A percentile compares a stretch with the other conserved stretches of the same genome.
Evolutionary conservation across 2,113 vertebrate species (phyloP).

Genomic region (Neopipo cinnamomea): DNA sequence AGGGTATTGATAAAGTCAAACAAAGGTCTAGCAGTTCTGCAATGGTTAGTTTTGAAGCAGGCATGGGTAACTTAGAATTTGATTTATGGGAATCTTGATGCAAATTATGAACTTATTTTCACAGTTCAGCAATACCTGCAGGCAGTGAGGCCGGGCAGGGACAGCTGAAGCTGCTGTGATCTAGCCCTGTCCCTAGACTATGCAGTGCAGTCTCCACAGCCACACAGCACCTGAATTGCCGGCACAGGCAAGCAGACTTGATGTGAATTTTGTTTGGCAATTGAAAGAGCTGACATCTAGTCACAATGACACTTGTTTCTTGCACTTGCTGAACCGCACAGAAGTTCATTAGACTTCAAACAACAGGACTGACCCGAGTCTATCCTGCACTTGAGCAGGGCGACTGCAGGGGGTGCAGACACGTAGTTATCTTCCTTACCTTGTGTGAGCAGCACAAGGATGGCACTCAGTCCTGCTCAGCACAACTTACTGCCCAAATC

Average conservation of each 20-base stretch:
- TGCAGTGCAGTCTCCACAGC: too few relatives aligned
- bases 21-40: not conserved
- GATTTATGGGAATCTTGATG: not conserved
- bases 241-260: not conserved
- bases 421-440: not conserved
- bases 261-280: not conserved
- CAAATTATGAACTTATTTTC: not conserved
- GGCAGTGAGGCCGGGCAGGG: not conserved
- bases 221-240: not conserved
- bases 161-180: not conserved
- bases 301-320: not conserved
- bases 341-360: not conserved
- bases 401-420: not conserved
- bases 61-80: not conserved
- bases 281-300: not conserved
- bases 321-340: not conserved
- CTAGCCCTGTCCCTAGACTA: not conserved
- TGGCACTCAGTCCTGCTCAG: not conserved
- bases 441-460: not conserved
- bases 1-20: not conserved
- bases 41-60: not conserved
- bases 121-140: not conserved
- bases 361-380: rapidly evolving
- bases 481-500: not conserved
- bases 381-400: not conserved